These are phyloP conservation scores for Indicator indicator DNA, from an alignment of 2,113 vertebrate genomes.

Conservation along the genomic window DNA sequence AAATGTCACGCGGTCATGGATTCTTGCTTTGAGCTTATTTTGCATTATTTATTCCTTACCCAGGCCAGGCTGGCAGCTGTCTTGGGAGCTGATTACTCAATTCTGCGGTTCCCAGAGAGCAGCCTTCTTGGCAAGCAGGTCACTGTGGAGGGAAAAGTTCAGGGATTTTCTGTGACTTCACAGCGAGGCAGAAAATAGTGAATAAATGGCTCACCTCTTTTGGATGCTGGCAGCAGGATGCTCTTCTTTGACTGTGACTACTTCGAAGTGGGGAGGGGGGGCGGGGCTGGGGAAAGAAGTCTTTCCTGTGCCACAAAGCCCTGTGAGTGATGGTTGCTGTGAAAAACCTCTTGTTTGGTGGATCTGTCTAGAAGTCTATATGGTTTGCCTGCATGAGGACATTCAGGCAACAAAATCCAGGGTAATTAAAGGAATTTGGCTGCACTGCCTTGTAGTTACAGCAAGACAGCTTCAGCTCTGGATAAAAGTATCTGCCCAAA, in stretches of 20 bases:
- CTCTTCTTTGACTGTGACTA: neutral
- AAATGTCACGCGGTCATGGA: neutral
- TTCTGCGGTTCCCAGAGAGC: neutral
- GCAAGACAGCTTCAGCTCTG: neutral
- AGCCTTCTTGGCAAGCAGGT: neutral
- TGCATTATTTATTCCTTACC: neutral
- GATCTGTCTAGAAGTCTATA: neutral
- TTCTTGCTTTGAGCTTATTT: neutral
- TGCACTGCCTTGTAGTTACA: neutral
- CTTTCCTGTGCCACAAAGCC: neutral
- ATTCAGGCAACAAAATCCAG: neutral
- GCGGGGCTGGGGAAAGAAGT: no score
- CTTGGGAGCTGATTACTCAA: neutral
- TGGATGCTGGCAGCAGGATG: neutral
- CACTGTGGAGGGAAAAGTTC: neutral
- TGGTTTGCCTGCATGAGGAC: neutral
- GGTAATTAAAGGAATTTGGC: neutral
- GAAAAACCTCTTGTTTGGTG: neutral
- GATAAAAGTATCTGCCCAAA: neutral
- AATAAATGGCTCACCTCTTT: neutral
- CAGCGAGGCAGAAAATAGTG: neutral
- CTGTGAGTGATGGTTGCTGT: neutral
- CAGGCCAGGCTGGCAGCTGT: neutral
- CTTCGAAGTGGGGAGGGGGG: rapidly evolving
- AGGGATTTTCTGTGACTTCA: neutral